A percentile compares a stretch with the other conserved stretches of the same genome.
These are phyloP conservation scores for Chrysochloris asiatica DNA, from an alignment of 2,113 vertebrate genomes.

Conservation along the genomic window DNA sequence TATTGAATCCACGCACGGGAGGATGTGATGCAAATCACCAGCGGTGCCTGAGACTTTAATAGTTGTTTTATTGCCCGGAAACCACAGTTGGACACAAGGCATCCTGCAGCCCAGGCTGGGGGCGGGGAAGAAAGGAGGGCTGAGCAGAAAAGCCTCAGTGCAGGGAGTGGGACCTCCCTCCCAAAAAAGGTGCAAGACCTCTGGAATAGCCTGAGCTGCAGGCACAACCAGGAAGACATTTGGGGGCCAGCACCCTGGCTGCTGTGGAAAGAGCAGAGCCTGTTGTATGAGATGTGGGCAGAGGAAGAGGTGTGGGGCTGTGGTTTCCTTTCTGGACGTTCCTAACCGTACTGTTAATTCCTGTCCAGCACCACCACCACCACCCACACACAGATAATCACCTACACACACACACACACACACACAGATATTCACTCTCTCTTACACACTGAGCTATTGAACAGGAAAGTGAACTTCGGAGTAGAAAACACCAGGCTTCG, in stretches of 20 bases:
- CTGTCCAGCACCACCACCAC: constrained; percentile 26
- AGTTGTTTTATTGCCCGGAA: constrained; percentile 85
- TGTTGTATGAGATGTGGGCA: neutral
- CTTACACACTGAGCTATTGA: neutral
- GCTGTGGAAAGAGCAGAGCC: neutral
- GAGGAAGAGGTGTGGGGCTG: constrained; percentile 72
- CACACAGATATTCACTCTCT: constrained; percentile 19
- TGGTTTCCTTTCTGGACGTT: constrained; percentile 73
- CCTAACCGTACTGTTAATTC: constrained; percentile 61
- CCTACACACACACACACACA: neutral
- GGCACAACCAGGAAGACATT: neutral
- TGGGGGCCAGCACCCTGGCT: neutral
- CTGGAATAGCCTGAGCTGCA: neutral
- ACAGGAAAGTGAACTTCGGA: constrained; percentile 67
- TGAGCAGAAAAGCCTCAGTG: neutral
- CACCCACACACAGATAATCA: neutral
- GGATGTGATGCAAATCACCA: constrained; percentile 86
- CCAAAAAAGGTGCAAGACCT: constrained; percentile 26
- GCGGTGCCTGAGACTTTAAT: constrained; percentile 86
- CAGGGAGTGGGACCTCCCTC: neutral
- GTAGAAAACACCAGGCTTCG: constrained; percentile 50
- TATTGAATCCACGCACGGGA: constrained; percentile 85
- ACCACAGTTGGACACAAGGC: constrained; percentile 83
- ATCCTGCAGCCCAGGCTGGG: constrained; percentile 72
- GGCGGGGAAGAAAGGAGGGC: constrained; percentile 47